Base-by-base conservation (phyloP, 2,797 vertebrate species). In the Acanthornis magna region DNA sequence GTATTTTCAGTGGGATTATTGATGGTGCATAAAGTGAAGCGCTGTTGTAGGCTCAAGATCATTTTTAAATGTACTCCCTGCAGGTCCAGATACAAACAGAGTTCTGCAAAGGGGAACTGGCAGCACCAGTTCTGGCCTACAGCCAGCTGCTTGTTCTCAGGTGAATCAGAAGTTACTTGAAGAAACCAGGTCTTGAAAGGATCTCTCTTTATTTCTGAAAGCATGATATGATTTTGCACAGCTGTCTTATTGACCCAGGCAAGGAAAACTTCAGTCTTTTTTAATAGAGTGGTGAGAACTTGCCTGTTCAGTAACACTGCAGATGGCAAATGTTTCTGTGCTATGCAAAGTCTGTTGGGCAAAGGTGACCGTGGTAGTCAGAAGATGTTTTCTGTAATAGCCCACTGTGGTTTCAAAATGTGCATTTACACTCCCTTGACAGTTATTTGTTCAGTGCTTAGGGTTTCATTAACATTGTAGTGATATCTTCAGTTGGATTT, bases 381-480 rank as follows among this genome's bases (percentile, higher is more conserved):
- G 60, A 78, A 89, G 50, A 36, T 5, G 21, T 57, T 88, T 94
- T 92, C 85, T 91, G 55, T 88, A 91, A 84, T 47, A 86, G 83
- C 10, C 0, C 18, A 6, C 60, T 10, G 5, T 16, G 83, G 91
- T 96, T 95, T 94, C 93, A 93, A 47, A 88, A 84, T 79, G 76
- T 2, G 5, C 42, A 34, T 90, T 90, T 95, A 12, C 0, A 0
- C 50, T 92, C 87, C 61, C 80, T 22, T 43, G 63, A 45, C 25
- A 3, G 68, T 76, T 73, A 57, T 26, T 91, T 94, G 81, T 71
- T 82, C 65, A 71, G 65, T 55, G 58, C 45, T 81, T 47, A 40
- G 77, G 55, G 80, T 90, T 96, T 96, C 88, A 77, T 89, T 89
- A 85, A 68, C 75, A 61, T 74, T 54, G 65, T 38, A 83, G 75